Percentiles rank a stretch among this genome's conserved stretches.
Evolutionary conservation across 2,113 vertebrate species (phyloP).

Genomic region (Montifringilla adamsi): DNA sequence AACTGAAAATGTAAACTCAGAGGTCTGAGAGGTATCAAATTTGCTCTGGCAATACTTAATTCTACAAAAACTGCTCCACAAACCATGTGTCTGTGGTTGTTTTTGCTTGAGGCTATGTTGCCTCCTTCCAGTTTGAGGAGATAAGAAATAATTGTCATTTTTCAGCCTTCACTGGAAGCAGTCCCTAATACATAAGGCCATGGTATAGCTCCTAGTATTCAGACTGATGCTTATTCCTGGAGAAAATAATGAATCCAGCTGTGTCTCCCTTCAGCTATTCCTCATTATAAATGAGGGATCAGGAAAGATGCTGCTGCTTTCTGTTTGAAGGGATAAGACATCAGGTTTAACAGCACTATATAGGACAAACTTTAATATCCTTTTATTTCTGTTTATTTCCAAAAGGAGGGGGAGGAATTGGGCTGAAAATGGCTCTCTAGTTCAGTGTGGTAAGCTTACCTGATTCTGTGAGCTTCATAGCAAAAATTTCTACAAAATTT

Average conservation of each 20-base stretch:
- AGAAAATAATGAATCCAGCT: background rate
- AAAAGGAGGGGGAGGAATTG: background rate
- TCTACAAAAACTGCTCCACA: background rate
- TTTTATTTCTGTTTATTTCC: background rate
- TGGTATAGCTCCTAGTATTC: background rate
- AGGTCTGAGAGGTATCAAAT: background rate
- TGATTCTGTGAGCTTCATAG: background rate
- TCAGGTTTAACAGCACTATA: background rate
- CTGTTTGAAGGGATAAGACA: background rate
- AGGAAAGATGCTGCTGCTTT: background rate
- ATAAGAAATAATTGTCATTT: conserved; percentile 3
- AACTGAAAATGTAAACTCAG: background rate
- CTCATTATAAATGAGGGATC: background rate
- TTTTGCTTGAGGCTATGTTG: background rate
- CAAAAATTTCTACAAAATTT: background rate
- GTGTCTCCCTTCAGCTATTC: background rate
- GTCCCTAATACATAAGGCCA: background rate
- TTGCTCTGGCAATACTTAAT: background rate
- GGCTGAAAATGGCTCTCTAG: background rate
- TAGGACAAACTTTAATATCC: background rate
- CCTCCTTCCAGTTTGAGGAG: background rate
- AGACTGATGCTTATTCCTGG: background rate
- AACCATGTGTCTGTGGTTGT: background rate
- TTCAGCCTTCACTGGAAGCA: background rate
- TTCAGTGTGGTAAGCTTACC: background rate